Base-by-base conservation (phyloP, 37 sponge, comb jelly and placozoan species). In the Eunapius fragilis region DNA sequence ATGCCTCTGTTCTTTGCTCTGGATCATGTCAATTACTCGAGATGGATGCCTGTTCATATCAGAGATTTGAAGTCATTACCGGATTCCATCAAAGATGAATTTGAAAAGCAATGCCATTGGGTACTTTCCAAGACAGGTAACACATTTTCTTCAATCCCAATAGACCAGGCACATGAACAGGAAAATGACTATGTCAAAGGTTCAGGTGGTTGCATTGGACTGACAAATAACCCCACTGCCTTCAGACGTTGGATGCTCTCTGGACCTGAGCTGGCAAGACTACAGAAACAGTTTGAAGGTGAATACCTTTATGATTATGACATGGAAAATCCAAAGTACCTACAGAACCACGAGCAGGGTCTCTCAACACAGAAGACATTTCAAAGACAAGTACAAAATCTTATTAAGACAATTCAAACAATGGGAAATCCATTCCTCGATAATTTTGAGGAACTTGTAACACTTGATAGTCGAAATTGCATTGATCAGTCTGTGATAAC, bases 251-350 rank as follows among this genome's bases (percentile, higher is more conserved):
- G 76, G 74, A 72, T 71, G 73, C 73, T 82, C 25, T 35, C 84
- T 31, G 85, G 85, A 28, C 84, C 80, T 77, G 84, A 89, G 80
- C 28, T 83, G 47, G 89, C 89, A 24, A 78, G 75, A 26, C 4
- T 79, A 71, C 34, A 31, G 67, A 70, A 71, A 34, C 47, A 74
- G 68, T 45, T 49, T 84, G 74, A 72, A 72, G 32, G 76, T 47
- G 84, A 84, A 45, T 84, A 72, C 3, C 25, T 38, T n/a, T 25
- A 27, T 26, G 25, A 70, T 28, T 32, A 69, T 72, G 25, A 68
- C 27, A 72, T 74, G 24, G 73, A 71, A 26, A 36, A 34, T 41
- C 34, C 67, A 5, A 25, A 75, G 58, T 13, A 45, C n/a, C 75
- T 41, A 48, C 68, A 37, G n/a, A 69, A 85, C 38, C 85, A 85